phyloP scores from a whole-genome alignment of 2,888 invertebrate species.

The Aphodius sticticus region DNA sequence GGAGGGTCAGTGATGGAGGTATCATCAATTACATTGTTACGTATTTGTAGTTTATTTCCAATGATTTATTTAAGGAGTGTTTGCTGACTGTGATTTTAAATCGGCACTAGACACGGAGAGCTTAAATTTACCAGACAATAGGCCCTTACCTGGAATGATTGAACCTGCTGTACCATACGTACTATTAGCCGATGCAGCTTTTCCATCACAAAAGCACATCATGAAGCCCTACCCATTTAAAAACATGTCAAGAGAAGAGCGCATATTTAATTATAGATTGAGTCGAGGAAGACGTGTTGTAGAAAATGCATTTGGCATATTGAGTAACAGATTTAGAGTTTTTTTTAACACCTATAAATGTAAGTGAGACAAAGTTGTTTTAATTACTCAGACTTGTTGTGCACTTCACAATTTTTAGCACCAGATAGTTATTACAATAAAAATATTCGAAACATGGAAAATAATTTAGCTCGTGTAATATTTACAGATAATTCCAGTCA shows the following conservation, averaged over 20 bases:
- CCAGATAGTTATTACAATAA: too few species aligned
- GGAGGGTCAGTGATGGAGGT: slow-evolving; percentile 46
- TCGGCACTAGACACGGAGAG: slow-evolving; percentile 9
- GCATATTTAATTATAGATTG: slow-evolving; percentile 23
- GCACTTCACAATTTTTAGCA: slow-evolving; percentile 16
- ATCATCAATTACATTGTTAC: slow-evolving; percentile 37
- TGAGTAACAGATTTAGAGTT: slow-evolving; percentile 24
- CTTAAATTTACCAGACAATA: slow-evolving; percentile 18
- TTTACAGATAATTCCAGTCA: too few species aligned
- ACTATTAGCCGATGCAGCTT: slow-evolving; percentile 20
- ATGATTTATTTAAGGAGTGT: slow-evolving; percentile 7
- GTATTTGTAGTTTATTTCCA: neutral
- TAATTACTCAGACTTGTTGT: neutral
- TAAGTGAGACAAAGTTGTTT: neutral
- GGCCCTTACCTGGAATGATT: neutral
- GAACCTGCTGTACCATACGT: slow-evolving; percentile 15
- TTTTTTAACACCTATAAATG: slow-evolving; percentile 17
- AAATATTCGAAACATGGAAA: too few species aligned
- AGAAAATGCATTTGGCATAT: slow-evolving; percentile 11
- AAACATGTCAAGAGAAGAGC: slow-evolving; percentile 13
- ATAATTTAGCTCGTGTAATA: too few species aligned
- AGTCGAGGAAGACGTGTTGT: slow-evolving; percentile 12
- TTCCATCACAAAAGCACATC: slow-evolving; percentile 4
- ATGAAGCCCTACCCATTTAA: slow-evolving; percentile 18
- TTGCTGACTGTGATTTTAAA: neutral